These are phyloP conservation scores for Coregonus clupeaformis DNA, from an alignment of 2,113 vertebrate genomes.

Conservation along the genomic window DNA sequence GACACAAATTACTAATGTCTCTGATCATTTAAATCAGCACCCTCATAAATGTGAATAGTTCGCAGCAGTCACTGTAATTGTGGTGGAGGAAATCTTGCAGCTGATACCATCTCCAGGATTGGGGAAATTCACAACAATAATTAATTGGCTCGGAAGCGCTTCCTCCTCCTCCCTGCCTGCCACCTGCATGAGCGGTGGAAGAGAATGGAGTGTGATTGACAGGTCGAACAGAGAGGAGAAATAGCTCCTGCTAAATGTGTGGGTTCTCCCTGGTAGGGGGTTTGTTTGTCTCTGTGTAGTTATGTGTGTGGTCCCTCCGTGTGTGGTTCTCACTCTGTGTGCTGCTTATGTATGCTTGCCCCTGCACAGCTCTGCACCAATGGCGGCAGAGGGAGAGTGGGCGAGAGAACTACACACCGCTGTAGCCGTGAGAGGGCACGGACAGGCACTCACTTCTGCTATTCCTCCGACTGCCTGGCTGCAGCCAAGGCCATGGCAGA, in stretches of 20 bases:
- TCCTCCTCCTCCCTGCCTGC: conserved; percentile 15
- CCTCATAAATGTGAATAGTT: conserved; percentile 47
- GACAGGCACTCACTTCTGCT: conserved; percentile 46
- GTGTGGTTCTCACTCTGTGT: background rate
- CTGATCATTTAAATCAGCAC: conserved; percentile 44
- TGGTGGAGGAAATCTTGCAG: conserved; percentile 39
- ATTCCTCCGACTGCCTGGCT: conserved; percentile 52
- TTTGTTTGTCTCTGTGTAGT: conserved; percentile 52
- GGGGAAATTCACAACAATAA: conserved; percentile 36
- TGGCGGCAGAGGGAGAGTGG: conserved; percentile 5
- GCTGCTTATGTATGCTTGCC: conserved; percentile 1
- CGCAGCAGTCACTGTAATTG: conserved; percentile 43
- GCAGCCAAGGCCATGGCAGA: conserved; percentile 76
- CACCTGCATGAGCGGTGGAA: background rate
- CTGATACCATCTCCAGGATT: conserved; percentile 39
- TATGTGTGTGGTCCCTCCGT: conserved; percentile 53
- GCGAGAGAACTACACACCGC: conserved; percentile 80
- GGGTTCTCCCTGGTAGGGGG: conserved; percentile 1
- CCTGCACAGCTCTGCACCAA: background rate
- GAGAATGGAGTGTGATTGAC: conserved; percentile 29
- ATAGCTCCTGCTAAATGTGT: conserved; percentile 8
- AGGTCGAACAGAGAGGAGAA: conserved; percentile 7
- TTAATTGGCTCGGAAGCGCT: conserved; percentile 43
- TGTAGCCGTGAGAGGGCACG: conserved; percentile 81
- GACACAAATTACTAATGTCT: conserved; percentile 30